Conservation (phyloP, 2,888 invertebrate genomes). For the Tetragonula carbonaria region DNA sequence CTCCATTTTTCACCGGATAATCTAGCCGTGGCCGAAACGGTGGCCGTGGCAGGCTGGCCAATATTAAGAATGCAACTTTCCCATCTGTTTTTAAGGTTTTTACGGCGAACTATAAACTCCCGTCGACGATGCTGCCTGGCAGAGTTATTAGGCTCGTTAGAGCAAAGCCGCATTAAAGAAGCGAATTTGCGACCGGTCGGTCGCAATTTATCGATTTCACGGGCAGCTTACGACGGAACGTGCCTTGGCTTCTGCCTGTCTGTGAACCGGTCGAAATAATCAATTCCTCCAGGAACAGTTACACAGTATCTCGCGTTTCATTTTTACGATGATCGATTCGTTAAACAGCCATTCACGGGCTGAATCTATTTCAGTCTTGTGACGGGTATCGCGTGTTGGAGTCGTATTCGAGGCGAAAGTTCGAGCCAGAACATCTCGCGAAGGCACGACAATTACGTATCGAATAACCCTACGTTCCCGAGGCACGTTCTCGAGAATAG, state of each 20-base stretch:
- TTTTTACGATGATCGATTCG: slow-evolving; percentile 19
- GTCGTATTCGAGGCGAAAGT: not conserved
- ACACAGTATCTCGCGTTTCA: not conserved
- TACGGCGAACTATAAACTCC: slow-evolving; percentile 37
- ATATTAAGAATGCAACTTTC: slow-evolving; percentile 35
- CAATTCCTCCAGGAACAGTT: slow-evolving; percentile 1
- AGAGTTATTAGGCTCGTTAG: slow-evolving; percentile 52
- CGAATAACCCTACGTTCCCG: not conserved
- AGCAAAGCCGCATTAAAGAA: slow-evolving; percentile 53
- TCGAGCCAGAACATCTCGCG: not conserved
- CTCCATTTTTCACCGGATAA: not conserved
- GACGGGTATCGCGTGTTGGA: not conserved
- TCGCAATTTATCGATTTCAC: slow-evolving; percentile 50
- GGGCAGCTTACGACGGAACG: slow-evolving; percentile 34
- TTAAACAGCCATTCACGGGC: not conserved
- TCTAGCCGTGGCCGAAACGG: not conserved
- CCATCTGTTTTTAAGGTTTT: slow-evolving; percentile 39
- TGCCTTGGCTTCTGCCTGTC: slow-evolving; percentile 2
- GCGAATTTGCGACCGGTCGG: slow-evolving; percentile 48
- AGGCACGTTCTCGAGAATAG: not conserved
- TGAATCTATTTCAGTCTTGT: not conserved
- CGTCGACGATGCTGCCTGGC: slow-evolving; percentile 13
- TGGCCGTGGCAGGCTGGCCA: not conserved
- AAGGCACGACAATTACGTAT: not conserved
- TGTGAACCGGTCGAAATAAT: slow-evolving; percentile 17